Evolutionary conservation across 2,888 invertebrate species (phyloP).

Genomic region (Campopleginae sp.): DNA sequence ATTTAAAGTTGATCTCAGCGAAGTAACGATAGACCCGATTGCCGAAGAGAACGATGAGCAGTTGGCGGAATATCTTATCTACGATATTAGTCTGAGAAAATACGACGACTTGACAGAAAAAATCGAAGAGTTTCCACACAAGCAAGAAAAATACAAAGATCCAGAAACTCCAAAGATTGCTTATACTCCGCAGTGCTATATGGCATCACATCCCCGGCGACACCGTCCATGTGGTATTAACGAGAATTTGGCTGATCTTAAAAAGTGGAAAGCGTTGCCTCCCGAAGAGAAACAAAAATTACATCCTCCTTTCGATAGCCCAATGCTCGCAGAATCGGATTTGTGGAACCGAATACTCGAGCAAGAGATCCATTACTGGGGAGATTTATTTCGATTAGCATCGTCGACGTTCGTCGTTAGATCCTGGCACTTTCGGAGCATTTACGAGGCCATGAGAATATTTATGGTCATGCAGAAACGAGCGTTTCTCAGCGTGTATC

Average conservation of each 20-base stretch:
- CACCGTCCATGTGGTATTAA: neutral
- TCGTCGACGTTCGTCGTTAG: slow-evolving; percentile 58
- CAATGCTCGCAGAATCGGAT: slow-evolving; percentile 65
- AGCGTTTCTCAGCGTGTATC: slow-evolving; percentile 78
- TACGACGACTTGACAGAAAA: neutral
- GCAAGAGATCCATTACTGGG: slow-evolving; percentile 75
- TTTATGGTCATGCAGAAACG: slow-evolving; percentile 77
- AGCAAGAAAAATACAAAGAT: neutral
- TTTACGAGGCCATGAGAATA: slow-evolving; percentile 70
- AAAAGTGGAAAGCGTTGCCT: slow-evolving; percentile 23
- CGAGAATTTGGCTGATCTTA: slow-evolving; percentile 2
- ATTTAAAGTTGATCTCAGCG: slow-evolving; percentile 73
- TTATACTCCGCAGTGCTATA: too few relatives aligned
- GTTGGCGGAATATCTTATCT: slow-evolving; percentile 69
- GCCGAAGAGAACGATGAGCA: slow-evolving; percentile 62
- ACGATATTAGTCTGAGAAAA: slow-evolving; percentile 46
- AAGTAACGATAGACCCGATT: slow-evolving; percentile 62
- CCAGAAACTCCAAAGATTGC: neutral
- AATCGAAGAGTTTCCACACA: neutral
- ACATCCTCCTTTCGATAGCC: slow-evolving; percentile 51
- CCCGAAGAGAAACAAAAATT: neutral
- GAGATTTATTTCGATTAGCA: slow-evolving; percentile 46
- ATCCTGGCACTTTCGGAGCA: slow-evolving; percentile 66
- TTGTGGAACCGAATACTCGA: slow-evolving; percentile 77
- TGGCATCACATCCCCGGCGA: neutral